A percentile compares a stretch with the other conserved stretches of the same genome.
These are phyloP conservation scores for Glyphotaelius pellucidus DNA, from an alignment of 2,888 invertebrate genomes.

Conservation along the genomic window DNA sequence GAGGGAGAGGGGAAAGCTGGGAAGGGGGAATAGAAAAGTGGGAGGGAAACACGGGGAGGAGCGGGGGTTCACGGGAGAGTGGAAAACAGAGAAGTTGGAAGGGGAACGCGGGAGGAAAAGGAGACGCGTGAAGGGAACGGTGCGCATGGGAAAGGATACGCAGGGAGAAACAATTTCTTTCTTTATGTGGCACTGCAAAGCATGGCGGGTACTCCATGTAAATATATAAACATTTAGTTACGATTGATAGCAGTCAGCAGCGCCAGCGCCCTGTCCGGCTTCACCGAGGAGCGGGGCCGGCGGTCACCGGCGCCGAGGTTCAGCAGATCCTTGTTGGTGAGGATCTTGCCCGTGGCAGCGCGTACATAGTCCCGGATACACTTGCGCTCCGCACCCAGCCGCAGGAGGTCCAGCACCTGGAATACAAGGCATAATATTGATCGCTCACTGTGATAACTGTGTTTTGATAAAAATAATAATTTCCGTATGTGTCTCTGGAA, in stretches of 20 bases:
- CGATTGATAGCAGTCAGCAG: constrained; percentile 44
- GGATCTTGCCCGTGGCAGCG: constrained; percentile 70
- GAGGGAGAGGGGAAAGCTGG: no score
- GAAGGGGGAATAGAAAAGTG: no score
- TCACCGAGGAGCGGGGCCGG: constrained; percentile 36
- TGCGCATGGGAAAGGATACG: no score
- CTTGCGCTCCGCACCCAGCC: constrained; percentile 70
- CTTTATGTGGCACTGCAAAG: no score
- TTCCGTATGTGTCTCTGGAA: neutral
- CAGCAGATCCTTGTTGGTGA: constrained; percentile 71
- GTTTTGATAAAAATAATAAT: neutral
- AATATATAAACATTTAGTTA: neutral
- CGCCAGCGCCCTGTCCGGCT: constrained; percentile 49
- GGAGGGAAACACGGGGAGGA: no score
- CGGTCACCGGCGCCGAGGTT: constrained; percentile 70
- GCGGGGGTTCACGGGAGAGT: no score
- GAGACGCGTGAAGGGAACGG: no score
- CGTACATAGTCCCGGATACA: constrained; percentile 71
- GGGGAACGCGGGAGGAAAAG: no score
- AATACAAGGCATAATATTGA: neutral
- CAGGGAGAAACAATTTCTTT: no score
- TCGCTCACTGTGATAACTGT: neutral
- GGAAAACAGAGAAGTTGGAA: no score
- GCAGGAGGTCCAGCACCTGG: constrained; percentile 69
- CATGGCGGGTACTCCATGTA: no score